A percentile compares a stretch with the other conserved stretches of the same genome.
Evolutionary conservation across 2,888 invertebrate species (phyloP).

Genomic region (Andrena flavipes): DNA sequence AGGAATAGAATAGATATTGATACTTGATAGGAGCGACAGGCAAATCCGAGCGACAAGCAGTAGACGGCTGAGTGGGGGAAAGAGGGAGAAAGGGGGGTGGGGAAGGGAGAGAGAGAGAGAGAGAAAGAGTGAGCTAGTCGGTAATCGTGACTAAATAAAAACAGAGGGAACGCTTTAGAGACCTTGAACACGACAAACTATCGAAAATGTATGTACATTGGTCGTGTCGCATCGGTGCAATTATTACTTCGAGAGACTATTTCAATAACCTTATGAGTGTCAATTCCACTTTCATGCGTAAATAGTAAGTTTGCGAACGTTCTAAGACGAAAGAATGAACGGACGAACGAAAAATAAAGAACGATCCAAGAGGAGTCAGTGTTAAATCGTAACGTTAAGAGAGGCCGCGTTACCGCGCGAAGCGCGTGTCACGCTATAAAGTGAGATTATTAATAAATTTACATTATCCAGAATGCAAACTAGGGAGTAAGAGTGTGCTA

Average conservation of each 20-base stretch:
- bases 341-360: constrained; percentile 63
- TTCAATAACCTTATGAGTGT: constrained; percentile 85
- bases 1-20: no score
- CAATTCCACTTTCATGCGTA: constrained; percentile 84
- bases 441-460: constrained; percentile 86
- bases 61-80: constrained; percentile 3
- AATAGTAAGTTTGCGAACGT: constrained; percentile 81
- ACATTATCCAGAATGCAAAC: constrained; percentile 74
- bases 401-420: constrained; percentile 56
- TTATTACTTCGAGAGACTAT: constrained; percentile 82
- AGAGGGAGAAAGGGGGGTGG: not conserved
- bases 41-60: not conserved
- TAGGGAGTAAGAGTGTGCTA: constrained; percentile 64
- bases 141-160: constrained; percentile 26
- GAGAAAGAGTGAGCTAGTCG: not conserved
- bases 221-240: constrained; percentile 81
- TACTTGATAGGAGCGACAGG: no score
- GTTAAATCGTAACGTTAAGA: constrained; percentile 77
- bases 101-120: not conserved
- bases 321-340: constrained; percentile 68
- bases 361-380: constrained; percentile 51
- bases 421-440: constrained; percentile 69
- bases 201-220: constrained; percentile 38
- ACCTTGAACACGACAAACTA: constrained; percentile 41
- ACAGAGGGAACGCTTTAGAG: constrained; percentile 54